A percentile compares a stretch with the other conserved stretches of the same genome.
Evolutionary conservation across 1,140 invertebrate species (phyloP).

Genomic region (Drosophila navojoa): DNA sequence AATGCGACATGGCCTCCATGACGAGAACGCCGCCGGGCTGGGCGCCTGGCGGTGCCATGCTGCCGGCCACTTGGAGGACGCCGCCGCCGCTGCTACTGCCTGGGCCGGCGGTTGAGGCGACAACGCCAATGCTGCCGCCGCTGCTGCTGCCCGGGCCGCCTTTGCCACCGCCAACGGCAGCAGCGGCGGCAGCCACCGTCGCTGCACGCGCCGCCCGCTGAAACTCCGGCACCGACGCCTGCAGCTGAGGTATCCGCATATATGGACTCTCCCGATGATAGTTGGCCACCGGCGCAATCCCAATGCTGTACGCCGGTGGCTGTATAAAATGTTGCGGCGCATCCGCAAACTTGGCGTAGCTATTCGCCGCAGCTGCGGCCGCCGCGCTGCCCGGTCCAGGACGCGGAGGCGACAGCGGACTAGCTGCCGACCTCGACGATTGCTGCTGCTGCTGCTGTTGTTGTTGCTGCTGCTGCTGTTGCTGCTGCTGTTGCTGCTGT

Average conservation of each 20-base stretch:
- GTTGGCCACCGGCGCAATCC: constrained; percentile 57
- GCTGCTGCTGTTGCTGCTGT: constrained; percentile 57
- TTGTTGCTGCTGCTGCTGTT: constrained; percentile 48
- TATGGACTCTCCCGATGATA: constrained; percentile 79
- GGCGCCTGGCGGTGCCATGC: constrained; percentile 35
- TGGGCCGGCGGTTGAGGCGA: constrained; percentile 2
- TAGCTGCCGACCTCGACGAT: constrained; percentile 73
- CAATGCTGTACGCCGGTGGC: constrained; percentile 59
- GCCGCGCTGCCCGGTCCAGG: constrained; percentile 68
- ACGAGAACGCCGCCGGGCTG: constrained; percentile 66
- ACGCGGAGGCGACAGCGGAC: constrained; percentile 79
- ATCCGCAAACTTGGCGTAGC: constrained; percentile 67
- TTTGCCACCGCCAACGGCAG: constrained; percentile 28
- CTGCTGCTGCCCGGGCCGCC: not conserved
- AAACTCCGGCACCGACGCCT: constrained; percentile 62
- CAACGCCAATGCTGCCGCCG: constrained; percentile 1
- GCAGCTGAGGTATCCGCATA: constrained; percentile 73
- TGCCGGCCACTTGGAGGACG: constrained; percentile 59
- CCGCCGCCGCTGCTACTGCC: constrained; percentile 29
- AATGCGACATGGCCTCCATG: constrained; percentile 72
- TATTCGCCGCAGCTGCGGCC: constrained; percentile 61
- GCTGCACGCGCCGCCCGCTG: constrained; percentile 54
- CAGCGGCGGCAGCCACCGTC: constrained; percentile 33
- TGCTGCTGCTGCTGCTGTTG: constrained; percentile 70
- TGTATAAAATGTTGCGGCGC: constrained; percentile 75